Percentiles rank a stretch among this genome's conserved stretches.
Evolutionary conservation across 2,113 vertebrate species (phyloP).

Genomic region (Chlamydotis undulata): DNA sequence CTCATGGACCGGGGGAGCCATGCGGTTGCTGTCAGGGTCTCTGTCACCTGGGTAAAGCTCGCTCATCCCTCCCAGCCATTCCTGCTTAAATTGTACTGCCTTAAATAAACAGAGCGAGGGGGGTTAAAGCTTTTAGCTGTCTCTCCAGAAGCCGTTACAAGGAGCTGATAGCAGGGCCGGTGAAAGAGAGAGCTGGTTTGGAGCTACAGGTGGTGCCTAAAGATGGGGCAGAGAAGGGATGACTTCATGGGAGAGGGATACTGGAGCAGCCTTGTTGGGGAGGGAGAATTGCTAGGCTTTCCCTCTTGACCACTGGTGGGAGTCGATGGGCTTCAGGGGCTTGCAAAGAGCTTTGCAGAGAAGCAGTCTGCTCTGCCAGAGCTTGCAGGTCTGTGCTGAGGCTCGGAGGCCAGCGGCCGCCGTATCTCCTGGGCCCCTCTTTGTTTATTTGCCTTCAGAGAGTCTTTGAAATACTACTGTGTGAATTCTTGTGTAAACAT

Average conservation of each 20-base stretch:
- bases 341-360: constrained; percentile 61
- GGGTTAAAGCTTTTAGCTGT: constrained; percentile 75
- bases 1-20: neutral
- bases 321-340: constrained; percentile 54
- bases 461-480: constrained; percentile 33
- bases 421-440: neutral
- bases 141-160: constrained; percentile 78
- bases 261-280: constrained; percentile 50
- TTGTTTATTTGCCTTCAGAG: constrained; percentile 43
- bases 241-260: constrained; percentile 12
- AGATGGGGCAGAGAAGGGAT: constrained; percentile 33
- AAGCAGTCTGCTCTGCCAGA: neutral
- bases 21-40: neutral
- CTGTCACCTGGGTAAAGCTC: neutral
- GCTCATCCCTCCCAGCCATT: neutral
- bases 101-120: constrained; percentile 78
- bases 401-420: neutral
- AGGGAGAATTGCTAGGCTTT: constrained; percentile 59
- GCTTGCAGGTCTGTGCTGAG: neutral
- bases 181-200: constrained; percentile 60
- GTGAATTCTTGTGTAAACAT: constrained; percentile 1
- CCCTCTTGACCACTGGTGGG: constrained; percentile 70
- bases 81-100: constrained; percentile 71
- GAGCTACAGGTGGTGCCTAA: constrained; percentile 52
- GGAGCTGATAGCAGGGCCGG: constrained; percentile 4